These are phyloP conservation scores for Cynodonichthys magdalenae DNA, from an alignment of 2,797 vertebrate species.

Conservation along the genomic window DNA sequence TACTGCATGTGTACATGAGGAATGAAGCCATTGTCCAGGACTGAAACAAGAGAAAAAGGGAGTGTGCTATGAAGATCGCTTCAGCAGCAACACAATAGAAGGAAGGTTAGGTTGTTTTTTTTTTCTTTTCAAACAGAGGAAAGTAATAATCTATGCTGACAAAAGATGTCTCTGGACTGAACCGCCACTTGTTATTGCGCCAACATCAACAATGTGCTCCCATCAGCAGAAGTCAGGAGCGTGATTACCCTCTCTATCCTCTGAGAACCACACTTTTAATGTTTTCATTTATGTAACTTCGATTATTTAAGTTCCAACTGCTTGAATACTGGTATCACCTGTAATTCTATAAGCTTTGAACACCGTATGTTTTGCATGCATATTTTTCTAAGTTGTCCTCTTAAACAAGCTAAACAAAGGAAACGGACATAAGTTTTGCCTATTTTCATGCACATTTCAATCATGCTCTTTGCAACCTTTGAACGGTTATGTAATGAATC, in stretches of 20 bases:
- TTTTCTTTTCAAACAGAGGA: slow-evolving; percentile 54
- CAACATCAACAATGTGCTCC: slow-evolving; percentile 55
- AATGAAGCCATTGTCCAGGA: slow-evolving; percentile 15
- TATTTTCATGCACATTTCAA: no score
- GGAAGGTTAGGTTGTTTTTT: slow-evolving; percentile 58
- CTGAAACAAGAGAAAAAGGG: slow-evolving; percentile 26
- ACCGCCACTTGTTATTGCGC: slow-evolving; percentile 20
- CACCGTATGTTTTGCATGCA: no score
- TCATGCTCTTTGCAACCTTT: no score
- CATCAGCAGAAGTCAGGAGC: slow-evolving; percentile 22
- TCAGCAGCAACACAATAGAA: slow-evolving; percentile 57
- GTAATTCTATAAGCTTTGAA: background rate
- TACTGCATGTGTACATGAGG: background rate
- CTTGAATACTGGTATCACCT: background rate
- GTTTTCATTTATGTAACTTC: background rate
- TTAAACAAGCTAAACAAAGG: background rate
- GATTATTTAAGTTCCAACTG: slow-evolving; percentile 1
- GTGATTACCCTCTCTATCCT: slow-evolving; percentile 4
- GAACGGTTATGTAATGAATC: no score
- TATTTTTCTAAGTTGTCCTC: background rate
- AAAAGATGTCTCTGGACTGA: slow-evolving; percentile 41
- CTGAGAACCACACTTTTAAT: slow-evolving; percentile 35
- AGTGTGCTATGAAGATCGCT: slow-evolving; percentile 19
- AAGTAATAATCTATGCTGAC: slow-evolving; percentile 53
- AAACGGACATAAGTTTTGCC: no score